Percentiles rank a stretch among this genome's conserved stretches.
These are phyloP conservation scores for Andricus grossulariae DNA, from an alignment of 1,140 invertebrate species.

Conservation along the genomic window DNA sequence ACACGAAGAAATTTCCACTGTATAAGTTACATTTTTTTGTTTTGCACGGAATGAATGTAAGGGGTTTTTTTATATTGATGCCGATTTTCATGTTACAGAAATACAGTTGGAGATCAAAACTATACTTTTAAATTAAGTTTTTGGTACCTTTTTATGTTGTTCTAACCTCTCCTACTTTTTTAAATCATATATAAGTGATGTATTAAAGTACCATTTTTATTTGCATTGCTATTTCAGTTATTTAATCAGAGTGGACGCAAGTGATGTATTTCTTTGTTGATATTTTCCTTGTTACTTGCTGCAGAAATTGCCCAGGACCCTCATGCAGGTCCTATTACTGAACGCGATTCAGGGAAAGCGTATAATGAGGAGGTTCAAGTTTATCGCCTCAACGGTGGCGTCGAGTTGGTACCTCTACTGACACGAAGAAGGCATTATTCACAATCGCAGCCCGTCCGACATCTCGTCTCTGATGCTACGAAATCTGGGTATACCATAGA, in stretches of 20 bases:
- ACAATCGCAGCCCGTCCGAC: slow-evolving; percentile 56
- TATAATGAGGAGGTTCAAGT: slow-evolving; percentile 63
- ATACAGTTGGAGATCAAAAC: too few relatives aligned
- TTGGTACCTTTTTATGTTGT: too few relatives aligned
- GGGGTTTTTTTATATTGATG: too few relatives aligned
- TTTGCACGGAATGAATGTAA: too few relatives aligned
- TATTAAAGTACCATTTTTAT: background rate
- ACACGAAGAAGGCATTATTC: slow-evolving; percentile 73
- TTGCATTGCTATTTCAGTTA: background rate
- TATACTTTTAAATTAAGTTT: too few relatives aligned
- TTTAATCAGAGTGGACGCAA: slow-evolving; percentile 2
- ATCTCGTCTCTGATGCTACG: slow-evolving; percentile 79
- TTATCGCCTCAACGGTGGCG: slow-evolving; percentile 77
- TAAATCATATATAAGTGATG: background rate
- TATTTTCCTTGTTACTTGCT: slow-evolving; percentile 15
- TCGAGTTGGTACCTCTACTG: slow-evolving; percentile 82
- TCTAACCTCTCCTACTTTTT: too few relatives aligned
- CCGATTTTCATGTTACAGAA: too few relatives aligned
- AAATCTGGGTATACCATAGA: slow-evolving; percentile 66
- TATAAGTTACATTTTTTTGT: too few relatives aligned
- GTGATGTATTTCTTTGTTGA: slow-evolving; percentile 32
- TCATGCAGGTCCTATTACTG: slow-evolving; percentile 32
- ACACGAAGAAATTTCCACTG: too few relatives aligned
- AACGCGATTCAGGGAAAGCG: slow-evolving; percentile 42
- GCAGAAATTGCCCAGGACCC: slow-evolving; percentile 38